These are phyloP conservation scores for Andrena minutula DNA, from an alignment of 2,888 invertebrate species.

Conservation along the genomic window DNA sequence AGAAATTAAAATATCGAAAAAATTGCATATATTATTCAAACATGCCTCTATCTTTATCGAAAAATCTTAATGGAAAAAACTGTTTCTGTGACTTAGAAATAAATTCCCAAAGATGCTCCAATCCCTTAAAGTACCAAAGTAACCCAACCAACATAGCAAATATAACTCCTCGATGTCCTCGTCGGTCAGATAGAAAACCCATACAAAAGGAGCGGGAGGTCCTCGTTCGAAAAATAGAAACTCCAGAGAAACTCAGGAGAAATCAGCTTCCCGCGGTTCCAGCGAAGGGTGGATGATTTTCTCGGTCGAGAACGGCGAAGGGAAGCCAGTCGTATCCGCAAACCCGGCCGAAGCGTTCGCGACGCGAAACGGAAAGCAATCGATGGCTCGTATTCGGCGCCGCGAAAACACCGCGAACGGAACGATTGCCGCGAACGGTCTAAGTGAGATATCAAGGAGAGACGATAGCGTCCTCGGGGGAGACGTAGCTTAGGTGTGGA, in stretches of 20 bases:
- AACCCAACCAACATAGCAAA: no score
- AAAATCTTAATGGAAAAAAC: no score
- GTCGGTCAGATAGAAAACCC: no score
- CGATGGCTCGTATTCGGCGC: not conserved
- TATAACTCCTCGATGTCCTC: no score
- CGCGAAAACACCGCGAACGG: slow-evolving; percentile 49
- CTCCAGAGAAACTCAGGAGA: slow-evolving; percentile 47
- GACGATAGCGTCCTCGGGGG: slow-evolving; percentile 69
- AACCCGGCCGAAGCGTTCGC: not conserved
- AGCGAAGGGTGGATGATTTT: slow-evolving; percentile 15
- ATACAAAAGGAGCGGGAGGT: no score
- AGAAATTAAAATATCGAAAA: no score
- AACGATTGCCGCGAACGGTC: slow-evolving; percentile 66
- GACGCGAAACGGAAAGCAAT: not conserved
- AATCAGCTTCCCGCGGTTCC: slow-evolving; percentile 39
- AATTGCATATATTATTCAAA: no score
- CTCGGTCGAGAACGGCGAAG: not conserved
- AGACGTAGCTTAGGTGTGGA: slow-evolving; percentile 63
- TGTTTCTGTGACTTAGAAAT: no score
- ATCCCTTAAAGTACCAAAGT: no score
- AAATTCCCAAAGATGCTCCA: no score
- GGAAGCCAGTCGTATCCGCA: slow-evolving; percentile 19
- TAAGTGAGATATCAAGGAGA: slow-evolving; percentile 76
- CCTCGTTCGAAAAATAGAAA: slow-evolving; percentile 30
- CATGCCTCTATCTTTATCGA: no score